Conservation (phyloP, 1,140 invertebrate genomes). For the Lepidurus arcticus region DNA sequence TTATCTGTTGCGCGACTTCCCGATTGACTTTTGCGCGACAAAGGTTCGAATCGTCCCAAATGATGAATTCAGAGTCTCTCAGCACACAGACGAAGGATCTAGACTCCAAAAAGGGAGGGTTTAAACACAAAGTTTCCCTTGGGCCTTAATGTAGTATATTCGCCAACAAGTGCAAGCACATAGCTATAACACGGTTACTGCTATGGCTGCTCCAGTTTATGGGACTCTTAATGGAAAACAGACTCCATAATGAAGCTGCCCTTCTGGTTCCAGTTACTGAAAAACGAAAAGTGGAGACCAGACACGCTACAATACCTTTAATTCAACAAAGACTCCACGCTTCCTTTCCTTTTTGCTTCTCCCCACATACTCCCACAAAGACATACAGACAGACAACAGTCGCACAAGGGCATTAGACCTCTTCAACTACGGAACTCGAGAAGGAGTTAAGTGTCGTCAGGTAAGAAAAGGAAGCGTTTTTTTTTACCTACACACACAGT, state of each 20-base stretch:
- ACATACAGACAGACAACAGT: not conserved
- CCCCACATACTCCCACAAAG: not conserved
- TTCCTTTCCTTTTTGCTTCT: not conserved
- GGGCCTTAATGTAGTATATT: not conserved
- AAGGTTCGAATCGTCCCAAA: too few species aligned
- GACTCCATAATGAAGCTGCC: slow-evolving; percentile 14
- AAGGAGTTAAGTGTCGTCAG: slow-evolving; percentile 5
- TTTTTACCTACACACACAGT: not conserved
- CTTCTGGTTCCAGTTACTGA: not conserved
- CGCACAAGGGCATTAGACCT: not conserved
- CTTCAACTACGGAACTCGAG: not conserved
- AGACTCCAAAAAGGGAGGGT: not conserved
- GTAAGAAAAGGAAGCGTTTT: not conserved
- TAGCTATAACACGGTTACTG: not conserved
- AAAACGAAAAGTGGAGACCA: slow-evolving; percentile 9
- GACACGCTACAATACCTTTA: slow-evolving; percentile 10
- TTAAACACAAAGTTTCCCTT: not conserved
- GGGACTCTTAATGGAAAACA: slow-evolving; percentile 10
- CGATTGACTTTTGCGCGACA: too few species aligned
- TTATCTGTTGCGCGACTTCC: too few species aligned
- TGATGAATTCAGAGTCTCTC: too few species aligned
- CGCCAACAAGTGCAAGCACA: slow-evolving; percentile 13
- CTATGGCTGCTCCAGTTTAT: slow-evolving; percentile 19
- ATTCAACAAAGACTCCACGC: not conserved
- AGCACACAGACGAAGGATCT: too few species aligned